Evolutionary conservation across 2,888 invertebrate genomes (phyloP), one percentile per base, ranked within the genome.

Genomic region (Tetrapedia diversipes): DNA sequence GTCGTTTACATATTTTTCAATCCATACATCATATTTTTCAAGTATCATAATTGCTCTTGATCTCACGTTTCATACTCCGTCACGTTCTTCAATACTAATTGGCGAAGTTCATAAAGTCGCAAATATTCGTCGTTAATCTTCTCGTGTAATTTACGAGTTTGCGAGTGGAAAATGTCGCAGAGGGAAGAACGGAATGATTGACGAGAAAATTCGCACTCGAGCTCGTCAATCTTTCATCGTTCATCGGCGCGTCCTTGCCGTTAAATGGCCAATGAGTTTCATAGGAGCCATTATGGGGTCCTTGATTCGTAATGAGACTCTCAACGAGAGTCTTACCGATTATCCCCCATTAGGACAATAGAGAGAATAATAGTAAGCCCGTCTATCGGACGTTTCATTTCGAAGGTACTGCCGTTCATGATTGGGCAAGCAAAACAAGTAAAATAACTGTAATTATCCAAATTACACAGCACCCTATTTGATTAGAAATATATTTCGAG

Each of bases 231-330:
- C 86, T 77, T 75, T 69, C 71, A 73, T 41, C 78, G 73, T 74
- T 77, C 70, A 77, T 61, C 78, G 75, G 69, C 79, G 79, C 75
- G 82, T 81, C 78, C 79, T 77, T 72, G 74, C 61, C 76, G 78
- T 83, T 84, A 87, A 89, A 86, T 87, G 82, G 88, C 90, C 88
- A 90, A 91, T 91, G 80, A 90, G 86, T 85, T 85, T 83, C 83
- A 83, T 80, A 80, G 85, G 79, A 81, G 79, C 85, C 85, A 85
- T 85, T 85, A 85, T 83, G 70, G 84, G 79, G 82, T 81, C 83
- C 87, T 88, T 85, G 86, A 86, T 86, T 86, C 86, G 87, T 91
- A 91, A 90, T 89, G 89, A 90, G 89, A 86, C 86, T 77, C 89
- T 88, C 81, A 75, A 87, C 84, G 82, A 86, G 87, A 87, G 86